Evolutionary conservation across 2,888 invertebrate genomes (phyloP).

Genomic region (Chloromyia formosa): DNA sequence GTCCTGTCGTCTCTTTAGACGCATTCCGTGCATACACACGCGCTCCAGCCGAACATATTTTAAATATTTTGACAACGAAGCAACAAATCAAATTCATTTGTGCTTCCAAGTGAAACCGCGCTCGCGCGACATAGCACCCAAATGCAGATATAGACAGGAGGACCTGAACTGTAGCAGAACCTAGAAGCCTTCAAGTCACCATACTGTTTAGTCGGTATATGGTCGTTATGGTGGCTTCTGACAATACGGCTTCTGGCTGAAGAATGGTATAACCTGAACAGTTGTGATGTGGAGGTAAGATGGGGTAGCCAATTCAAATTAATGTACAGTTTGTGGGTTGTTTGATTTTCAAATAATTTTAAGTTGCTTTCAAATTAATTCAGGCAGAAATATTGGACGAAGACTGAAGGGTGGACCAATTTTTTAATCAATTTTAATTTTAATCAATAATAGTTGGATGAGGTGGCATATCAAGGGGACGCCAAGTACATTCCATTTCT

Average conservation of each 20-base stretch:
- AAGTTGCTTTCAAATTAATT: too few relatives aligned
- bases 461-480: too few relatives aligned
- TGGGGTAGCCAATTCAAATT: too few relatives aligned
- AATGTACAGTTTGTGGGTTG: too few relatives aligned
- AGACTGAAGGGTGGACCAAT: too few relatives aligned
- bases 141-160: background rate
- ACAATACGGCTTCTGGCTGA: slow-evolving; percentile 36
- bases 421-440: too few relatives aligned
- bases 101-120: slow-evolving; percentile 40
- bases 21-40: slow-evolving; percentile 50
- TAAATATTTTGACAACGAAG: slow-evolving; percentile 50
- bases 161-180: background rate
- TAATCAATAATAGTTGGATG: too few relatives aligned
- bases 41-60: slow-evolving; percentile 49
- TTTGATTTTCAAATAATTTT: too few relatives aligned
- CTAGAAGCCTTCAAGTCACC: slow-evolving; percentile 1
- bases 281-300: too few relatives aligned
- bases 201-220: slow-evolving; percentile 21
- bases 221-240: background rate
- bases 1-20: slow-evolving; percentile 49
- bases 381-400: too few relatives aligned
- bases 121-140: background rate
- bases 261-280: background rate
- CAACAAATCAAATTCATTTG: slow-evolving; percentile 51
- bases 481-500: too few relatives aligned